Evolutionary conservation across 2,113 vertebrate species (phyloP).

Genomic region (Tachysurus fulvidraco): DNA sequence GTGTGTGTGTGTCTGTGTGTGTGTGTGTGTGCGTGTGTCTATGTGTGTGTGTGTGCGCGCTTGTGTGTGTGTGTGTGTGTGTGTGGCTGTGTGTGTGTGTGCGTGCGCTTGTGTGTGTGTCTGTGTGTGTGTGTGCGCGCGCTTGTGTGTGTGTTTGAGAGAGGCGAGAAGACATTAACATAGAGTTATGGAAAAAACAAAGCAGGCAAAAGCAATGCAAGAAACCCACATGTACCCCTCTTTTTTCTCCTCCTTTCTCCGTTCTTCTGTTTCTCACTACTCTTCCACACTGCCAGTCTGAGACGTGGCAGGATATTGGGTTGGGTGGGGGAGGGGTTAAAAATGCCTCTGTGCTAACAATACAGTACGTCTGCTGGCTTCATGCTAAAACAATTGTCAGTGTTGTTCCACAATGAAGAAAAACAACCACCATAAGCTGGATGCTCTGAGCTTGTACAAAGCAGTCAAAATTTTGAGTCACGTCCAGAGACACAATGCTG

Average conservation of each 20-base stretch:
- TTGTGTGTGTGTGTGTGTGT: not conserved
- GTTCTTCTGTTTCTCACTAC: not conserved
- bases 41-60: not conserved
- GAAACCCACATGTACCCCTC: not conserved
- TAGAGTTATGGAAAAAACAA: not conserved
- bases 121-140: not conserved
- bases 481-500: constrained; percentile 11
- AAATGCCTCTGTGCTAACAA: constrained; percentile 33
- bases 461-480: not conserved
- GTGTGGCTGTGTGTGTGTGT: not conserved
- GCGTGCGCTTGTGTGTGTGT: not conserved
- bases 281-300: not conserved
- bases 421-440: not conserved
- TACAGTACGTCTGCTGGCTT: constrained; percentile 35
- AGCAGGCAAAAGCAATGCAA: not conserved
- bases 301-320: constrained; percentile 41
- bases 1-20: not conserved
- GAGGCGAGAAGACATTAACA: not conserved
- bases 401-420: constrained; percentile 10
- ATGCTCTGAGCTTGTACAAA: not conserved
- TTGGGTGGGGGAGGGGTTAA: constrained; percentile 12
- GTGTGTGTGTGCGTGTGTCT: too few relatives aligned
- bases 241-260: not conserved
- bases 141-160: not conserved
- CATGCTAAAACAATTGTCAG: constrained; percentile 36